A percentile compares a stretch with the other conserved stretches of the same genome.
These are phyloP conservation scores for Charadrius vociferus DNA, from an alignment of 2,113 vertebrate genomes.

Conservation along the genomic window DNA sequence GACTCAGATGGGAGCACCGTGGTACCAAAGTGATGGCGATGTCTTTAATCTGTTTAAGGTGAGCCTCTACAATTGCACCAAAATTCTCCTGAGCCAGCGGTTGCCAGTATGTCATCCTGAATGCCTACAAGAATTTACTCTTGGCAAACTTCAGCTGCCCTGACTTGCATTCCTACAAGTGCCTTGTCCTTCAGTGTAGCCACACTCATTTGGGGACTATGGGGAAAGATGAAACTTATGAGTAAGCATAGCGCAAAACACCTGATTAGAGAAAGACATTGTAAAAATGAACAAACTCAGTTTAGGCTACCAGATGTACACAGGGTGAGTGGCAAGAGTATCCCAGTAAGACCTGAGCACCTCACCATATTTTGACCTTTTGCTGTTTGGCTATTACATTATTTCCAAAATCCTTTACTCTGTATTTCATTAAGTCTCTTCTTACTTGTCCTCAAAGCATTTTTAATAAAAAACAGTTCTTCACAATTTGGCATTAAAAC, in stretches of 20 bases:
- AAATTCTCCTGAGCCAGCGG: neutral
- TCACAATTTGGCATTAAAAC: neutral
- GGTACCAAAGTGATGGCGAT: slow-evolving; percentile 66
- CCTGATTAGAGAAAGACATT: neutral
- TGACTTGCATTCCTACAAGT: neutral
- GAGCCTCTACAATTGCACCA: neutral
- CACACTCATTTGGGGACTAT: neutral
- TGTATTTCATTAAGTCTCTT: neutral
- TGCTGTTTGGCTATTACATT: neutral
- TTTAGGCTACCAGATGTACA: neutral
- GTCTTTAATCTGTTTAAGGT: slow-evolving; percentile 66
- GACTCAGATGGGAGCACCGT: neutral
- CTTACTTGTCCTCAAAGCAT: neutral
- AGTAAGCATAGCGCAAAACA: neutral
- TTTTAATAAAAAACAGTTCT: neutral
- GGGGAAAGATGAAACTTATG: neutral
- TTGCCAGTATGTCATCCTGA: neutral
- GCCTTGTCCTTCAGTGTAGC: neutral
- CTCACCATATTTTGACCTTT: neutral
- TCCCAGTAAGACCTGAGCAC: neutral
- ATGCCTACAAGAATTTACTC: neutral
- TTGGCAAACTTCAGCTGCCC: neutral
- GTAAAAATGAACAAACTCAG: neutral
- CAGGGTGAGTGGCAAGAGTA: neutral
- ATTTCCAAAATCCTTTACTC: neutral